phyloP scores from a whole-genome alignment of 2,797 vertebrate genomes.

The Malurus leucopterus region DNA sequence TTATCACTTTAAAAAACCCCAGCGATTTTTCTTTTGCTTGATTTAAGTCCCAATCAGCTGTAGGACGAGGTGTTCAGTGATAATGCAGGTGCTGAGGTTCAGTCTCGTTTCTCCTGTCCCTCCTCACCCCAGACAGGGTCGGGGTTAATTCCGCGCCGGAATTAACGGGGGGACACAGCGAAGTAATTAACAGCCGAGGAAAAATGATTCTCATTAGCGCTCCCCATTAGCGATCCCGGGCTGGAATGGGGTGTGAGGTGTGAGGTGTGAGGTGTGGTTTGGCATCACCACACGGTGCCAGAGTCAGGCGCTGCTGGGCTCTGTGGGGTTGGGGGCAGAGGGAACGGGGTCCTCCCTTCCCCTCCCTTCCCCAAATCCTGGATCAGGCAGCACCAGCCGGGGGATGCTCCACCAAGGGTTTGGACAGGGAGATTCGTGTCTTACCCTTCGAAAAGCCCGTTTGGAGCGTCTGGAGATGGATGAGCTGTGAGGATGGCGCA shows the following conservation, averaged over 20 bases:
- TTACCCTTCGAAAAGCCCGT: neutral
- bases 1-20: neutral
- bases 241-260: fast-evolving
- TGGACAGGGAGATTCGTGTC: fast-evolving
- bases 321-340: fast-evolving
- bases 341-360: fast-evolving
- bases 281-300: fast-evolving
- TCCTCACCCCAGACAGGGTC: fast-evolving
- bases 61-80: neutral
- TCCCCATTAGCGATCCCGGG: neutral
- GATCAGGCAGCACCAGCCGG: fast-evolving
- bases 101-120: fast-evolving
- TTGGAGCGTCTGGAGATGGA: neutral
- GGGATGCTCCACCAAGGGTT: fast-evolving
- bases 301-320: fast-evolving
- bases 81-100: neutral
- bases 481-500: fast-evolving
- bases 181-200: neutral
- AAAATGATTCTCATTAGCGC: neutral
- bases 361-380: fast-evolving
- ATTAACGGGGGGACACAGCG: neutral
- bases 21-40: neutral
- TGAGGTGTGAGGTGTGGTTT: fast-evolving
- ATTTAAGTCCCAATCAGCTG: slow-evolving; percentile 39
- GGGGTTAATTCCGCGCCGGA: neutral